Evolutionary conservation across 2,113 vertebrate genomes (phyloP).

Genomic region (cattle (Bos taurus)): ARS-UCD2.0 NC_037347.1:15425001-15425500

Average conservation of each 20-base stretch:
- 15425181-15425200: neutral
- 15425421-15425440: neutral
- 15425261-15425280: neutral
- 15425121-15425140: neutral
- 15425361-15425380: neutral
- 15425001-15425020: neutral
- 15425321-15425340: neutral
- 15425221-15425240: neutral
- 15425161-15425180: neutral
- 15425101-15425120: neutral
- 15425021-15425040: neutral
- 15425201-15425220: neutral
- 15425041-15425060: neutral
- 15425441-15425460: neutral
- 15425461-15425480: no score
- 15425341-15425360: neutral
- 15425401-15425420: neutral
- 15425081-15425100: neutral
- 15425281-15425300: no score
- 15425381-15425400: neutral
- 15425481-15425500: no score
- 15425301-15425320: neutral
- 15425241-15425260: neutral
- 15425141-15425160: neutral
- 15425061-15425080: neutral